Percentiles rank a stretch among this genome's conserved stretches.
Evolutionary conservation across 2,888 invertebrate species (phyloP).

Genomic region (Trichopria drosophilae): DNA sequence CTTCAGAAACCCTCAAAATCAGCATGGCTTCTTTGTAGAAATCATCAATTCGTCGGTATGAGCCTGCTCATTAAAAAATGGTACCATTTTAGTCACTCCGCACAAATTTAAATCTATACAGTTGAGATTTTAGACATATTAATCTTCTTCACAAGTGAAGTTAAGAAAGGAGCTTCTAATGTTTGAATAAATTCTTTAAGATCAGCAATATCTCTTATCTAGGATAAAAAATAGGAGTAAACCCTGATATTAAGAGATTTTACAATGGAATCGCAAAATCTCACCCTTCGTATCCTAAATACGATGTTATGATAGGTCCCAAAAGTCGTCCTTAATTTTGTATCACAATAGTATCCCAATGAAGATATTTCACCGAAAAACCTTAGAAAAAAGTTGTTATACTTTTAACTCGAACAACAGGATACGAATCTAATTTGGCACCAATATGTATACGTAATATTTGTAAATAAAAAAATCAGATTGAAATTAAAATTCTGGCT

Average conservation of each 20-base stretch:
- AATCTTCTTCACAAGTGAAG: slow-evolving; percentile 7
- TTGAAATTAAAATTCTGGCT: slow-evolving; percentile 10
- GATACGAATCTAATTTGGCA: slow-evolving; percentile 4
- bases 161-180: slow-evolving; percentile 21
- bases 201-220: slow-evolving; percentile 25
- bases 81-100: too few relatives aligned
- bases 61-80: too few relatives aligned
- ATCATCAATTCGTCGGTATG: too few relatives aligned
- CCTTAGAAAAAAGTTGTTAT: slow-evolving; percentile 8
- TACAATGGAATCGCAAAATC: slow-evolving; percentile 27
- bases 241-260: slow-evolving; percentile 17
- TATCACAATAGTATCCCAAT: slow-evolving; percentile 6
- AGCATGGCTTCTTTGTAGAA: too few relatives aligned
- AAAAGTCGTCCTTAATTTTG: slow-evolving; percentile 14
- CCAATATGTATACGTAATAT: slow-evolving; percentile 5
- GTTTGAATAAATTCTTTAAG: slow-evolving; percentile 20
- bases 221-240: slow-evolving; percentile 5
- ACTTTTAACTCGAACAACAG: slow-evolving; percentile 13
- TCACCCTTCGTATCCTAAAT: slow-evolving; percentile 25
- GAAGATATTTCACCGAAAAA: slow-evolving; percentile 7
- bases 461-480: not conserved
- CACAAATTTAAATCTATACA: too few relatives aligned
- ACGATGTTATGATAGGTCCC: slow-evolving; percentile 27
- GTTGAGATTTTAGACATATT: not conserved
- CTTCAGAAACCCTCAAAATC: too few relatives aligned